phyloP scores from a whole-genome alignment of 2,113 vertebrate genomes.

The Alexandromys fortis region DNA sequence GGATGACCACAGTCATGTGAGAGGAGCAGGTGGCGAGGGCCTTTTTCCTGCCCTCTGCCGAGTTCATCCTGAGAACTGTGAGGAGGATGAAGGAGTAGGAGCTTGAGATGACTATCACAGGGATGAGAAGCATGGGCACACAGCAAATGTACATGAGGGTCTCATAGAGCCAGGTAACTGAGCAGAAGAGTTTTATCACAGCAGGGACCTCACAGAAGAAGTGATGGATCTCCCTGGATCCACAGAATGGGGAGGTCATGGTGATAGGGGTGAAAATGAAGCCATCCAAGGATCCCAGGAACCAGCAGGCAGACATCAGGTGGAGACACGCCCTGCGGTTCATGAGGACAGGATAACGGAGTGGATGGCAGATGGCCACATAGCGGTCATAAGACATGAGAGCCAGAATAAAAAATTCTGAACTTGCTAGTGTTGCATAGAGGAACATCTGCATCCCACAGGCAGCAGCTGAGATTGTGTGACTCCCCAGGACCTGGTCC shows the following conservation, averaged over 20 bases:
- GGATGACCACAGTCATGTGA: constrained; percentile 65
- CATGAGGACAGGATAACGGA: constrained; percentile 71
- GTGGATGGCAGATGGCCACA: constrained; percentile 72
- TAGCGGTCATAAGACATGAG: background rate
- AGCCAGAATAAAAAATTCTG: constrained; percentile 21
- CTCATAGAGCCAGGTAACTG: constrained; percentile 45
- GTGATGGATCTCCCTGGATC: constrained; percentile 37
- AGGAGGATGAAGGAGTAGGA: constrained; percentile 59
- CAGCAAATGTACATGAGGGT: constrained; percentile 67
- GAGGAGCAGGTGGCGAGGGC: constrained; percentile 62
- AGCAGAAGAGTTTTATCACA: constrained; percentile 66
- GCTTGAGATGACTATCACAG: background rate
- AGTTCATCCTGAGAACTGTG: constrained; percentile 53
- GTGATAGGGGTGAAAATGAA: constrained; percentile 6
- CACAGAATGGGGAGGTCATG: constrained; percentile 57
- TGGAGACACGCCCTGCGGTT: background rate
- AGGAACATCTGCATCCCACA: constrained; percentile 45
- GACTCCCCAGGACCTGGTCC: background rate
- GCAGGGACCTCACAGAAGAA: constrained; percentile 72
- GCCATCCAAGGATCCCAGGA: constrained; percentile 63
- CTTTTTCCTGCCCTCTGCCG: constrained; percentile 45
- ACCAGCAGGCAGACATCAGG: constrained; percentile 26
- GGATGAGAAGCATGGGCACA: constrained; percentile 58
- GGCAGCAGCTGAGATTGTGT: background rate
- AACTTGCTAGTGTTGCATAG: background rate